These are phyloP conservation scores for Glyptemys insculpta DNA, from an alignment of 2,797 vertebrate genomes.

Conservation along the genomic window DNA sequence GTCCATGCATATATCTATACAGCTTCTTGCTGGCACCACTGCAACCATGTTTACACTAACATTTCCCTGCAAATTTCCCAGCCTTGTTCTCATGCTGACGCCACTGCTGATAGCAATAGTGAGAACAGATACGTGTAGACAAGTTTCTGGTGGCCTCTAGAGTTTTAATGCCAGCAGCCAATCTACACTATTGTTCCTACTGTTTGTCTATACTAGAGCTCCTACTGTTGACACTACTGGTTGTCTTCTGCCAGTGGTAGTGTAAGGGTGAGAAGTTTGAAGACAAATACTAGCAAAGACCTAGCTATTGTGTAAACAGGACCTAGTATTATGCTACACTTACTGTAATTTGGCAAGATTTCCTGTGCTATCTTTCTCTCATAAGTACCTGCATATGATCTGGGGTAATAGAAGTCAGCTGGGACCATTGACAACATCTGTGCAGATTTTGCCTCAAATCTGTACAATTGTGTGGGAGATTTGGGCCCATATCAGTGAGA, in stretches of 20 bases:
- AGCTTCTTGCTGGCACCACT: background rate
- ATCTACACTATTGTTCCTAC: background rate
- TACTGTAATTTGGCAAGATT: background rate
- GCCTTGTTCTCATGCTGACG: background rate
- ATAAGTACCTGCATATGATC: fast-evolving
- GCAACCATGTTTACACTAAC: background rate
- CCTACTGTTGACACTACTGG: background rate
- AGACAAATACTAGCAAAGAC: background rate
- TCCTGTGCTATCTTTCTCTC: background rate
- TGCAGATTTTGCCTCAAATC: background rate
- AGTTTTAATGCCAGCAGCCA: background rate
- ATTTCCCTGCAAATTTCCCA: background rate
- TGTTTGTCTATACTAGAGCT: background rate
- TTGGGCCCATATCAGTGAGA: background rate
- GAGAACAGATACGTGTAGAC: background rate
- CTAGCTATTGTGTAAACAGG: background rate
- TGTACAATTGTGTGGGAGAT: background rate
- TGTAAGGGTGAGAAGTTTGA: background rate
- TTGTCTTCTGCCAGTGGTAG: background rate
- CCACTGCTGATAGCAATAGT: background rate
- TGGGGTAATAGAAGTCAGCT: background rate
- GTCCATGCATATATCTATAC: background rate
- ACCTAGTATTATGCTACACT: fast-evolving
- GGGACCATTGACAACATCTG: fast-evolving
- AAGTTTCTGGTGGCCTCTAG: background rate